Base-by-base conservation (phyloP, 2,113 vertebrate genomes). In the Sula dactylatra region DNA sequence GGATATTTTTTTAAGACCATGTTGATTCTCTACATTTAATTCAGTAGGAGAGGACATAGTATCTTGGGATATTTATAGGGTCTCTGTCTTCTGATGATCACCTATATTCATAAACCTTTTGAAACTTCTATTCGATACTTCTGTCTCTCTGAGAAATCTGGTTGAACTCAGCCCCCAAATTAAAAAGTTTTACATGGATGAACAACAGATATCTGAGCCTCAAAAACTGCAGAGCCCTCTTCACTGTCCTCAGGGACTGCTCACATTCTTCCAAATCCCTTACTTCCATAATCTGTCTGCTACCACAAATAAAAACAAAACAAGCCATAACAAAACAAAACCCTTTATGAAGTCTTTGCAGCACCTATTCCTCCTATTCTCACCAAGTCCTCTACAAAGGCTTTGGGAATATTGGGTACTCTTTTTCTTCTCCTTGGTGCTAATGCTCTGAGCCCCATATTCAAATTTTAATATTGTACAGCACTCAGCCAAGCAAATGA, bases 401-500 rank as follows among this genome's bases (percentile, higher is more conserved):
- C 40, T 19, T 81, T 90, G 18, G 50, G 21, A 93, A 92, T 81
- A 78, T 0, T 69, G 32, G 59, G 81, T 65, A 56, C 25, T 40
- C 40, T 24, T 85, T 66, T 66, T 26, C 40, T 93, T 38, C 34
- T 88, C 67, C 38, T 71, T 65, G 34, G 42, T 72, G 29, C 29
- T 72, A 45, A 55, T 45, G 36, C 17, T 50, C 49, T 76, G 54
- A 88, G 54, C 6, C 38, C 22, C 31, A 79, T 69, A 92, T 91
- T 81, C 40, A 61, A n/a, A 74, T 88, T 94, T 93, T 72, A 92
- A 94, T 76, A 82, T 40, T 82, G 73, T 76, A 82, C 36, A 91
- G 56, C 69, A 81, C 69, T 91, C 69, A 93, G 56, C 6, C 69
- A 76, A 52, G 44, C 32, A 92, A 90, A 92, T 94, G 85, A 69